These are phyloP conservation scores for Athene cunicularia DNA, from an alignment of 2,113 vertebrate genomes.

Conservation along the genomic window DNA sequence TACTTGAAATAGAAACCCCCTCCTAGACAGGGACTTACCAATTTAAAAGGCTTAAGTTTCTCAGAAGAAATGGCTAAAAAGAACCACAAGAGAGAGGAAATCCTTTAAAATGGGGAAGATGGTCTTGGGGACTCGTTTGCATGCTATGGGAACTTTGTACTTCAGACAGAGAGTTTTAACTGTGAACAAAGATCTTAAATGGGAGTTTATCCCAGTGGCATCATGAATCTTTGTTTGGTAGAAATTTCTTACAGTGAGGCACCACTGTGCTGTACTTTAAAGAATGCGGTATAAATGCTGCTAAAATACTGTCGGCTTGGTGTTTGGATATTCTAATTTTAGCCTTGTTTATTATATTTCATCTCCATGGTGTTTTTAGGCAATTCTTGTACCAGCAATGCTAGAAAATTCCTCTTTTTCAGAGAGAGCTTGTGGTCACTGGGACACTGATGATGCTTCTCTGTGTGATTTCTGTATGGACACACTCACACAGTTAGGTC, in stretches of 20 bases:
- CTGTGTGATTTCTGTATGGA: not conserved
- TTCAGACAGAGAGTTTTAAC: not conserved
- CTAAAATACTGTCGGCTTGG: slow-evolving; percentile 38
- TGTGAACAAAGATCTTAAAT: not conserved
- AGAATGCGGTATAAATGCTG: slow-evolving; percentile 26
- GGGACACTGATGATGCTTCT: not conserved
- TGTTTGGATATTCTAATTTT: slow-evolving; percentile 50
- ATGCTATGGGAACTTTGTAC: not conserved
- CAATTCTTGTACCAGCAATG: slow-evolving; percentile 5
- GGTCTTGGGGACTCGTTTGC: not conserved
- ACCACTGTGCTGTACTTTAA: slow-evolving; percentile 19
- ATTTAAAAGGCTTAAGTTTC: not conserved
- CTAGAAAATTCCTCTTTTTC: slow-evolving; percentile 7
- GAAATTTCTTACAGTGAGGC: not conserved
- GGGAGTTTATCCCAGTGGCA: not conserved
- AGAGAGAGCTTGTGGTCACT: not conserved
- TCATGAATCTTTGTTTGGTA: slow-evolving; percentile 18
- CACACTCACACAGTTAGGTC: not conserved
- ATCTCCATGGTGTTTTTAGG: slow-evolving; percentile 53
- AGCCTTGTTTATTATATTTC: slow-evolving; percentile 51
- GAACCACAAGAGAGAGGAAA: not conserved
- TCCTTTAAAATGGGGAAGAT: not conserved
- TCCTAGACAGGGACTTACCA: not conserved
- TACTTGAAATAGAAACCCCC: not conserved
- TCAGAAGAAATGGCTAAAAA: not conserved